Evolutionary conservation across 2,888 invertebrate species (phyloP), one percentile per base, ranked within the genome.

Genomic region (Brachypalpus laphriformis): DNA sequence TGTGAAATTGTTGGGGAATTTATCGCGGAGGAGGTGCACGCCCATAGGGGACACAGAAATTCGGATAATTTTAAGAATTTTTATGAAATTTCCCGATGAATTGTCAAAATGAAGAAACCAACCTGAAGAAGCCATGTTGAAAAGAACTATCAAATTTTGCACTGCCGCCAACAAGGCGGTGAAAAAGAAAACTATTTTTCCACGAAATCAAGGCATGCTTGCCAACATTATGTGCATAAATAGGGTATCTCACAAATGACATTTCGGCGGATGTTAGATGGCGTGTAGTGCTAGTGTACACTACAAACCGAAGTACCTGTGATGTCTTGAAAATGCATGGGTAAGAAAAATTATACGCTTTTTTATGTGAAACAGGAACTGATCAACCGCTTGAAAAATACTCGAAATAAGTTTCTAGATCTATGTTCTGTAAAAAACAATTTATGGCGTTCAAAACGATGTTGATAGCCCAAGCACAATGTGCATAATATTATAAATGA

Each of bases 41-140:
- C 22, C 25, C 16, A 49, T 56, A 7, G 14, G 5, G 2, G 22
- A n/a, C 7, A n/a, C 45, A n/a, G 8, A n/a, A 0, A n/a, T n/a
- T 59, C 81, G 34, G 14, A n/a, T 20, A 59, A 70, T 42, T 63
- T 22, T n/a, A 18, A 8, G 31, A 68, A 72, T 40, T 72, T 72
- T 54, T 3, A 9, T 8, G 22, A 61, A 66, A 70, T 40, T 37
- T 42, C 9, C 18, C 5, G 31, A 76, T 11, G 45, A 76, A 81
- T 49, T 76, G 59, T 42, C 56, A 56, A n/a, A 49, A 25, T 47
- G 78, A 89, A 90, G 90, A 91, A 92, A 94, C 95, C 93, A 94
- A 95, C 95, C 95, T 95, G 94, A 93, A 93, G 94, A 94, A 94
- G 95, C 95, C 95, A 95, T 95, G 93, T 94, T 94, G 94, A 92